These are phyloP conservation scores for Mactromeris polynyma DNA, from an alignment of 2,888 invertebrate species.

Conservation along the genomic window DNA sequence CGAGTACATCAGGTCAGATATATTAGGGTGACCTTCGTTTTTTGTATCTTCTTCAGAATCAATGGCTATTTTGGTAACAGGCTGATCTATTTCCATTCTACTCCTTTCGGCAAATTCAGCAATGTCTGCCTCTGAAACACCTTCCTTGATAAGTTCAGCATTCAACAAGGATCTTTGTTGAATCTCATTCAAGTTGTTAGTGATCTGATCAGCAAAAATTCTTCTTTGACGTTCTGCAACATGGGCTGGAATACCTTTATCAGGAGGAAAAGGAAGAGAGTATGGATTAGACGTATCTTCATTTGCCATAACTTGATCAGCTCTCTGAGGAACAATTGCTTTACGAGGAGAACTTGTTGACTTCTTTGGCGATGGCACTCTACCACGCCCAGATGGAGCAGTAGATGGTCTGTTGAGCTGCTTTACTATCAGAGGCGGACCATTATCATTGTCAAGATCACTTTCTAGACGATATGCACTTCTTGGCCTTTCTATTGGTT, in stretches of 20 bases:
- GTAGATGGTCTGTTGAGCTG: slow-evolving; percentile 72
- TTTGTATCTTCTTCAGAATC: slow-evolving; percentile 31
- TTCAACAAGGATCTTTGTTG: slow-evolving; percentile 65
- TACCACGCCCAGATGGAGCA: slow-evolving; percentile 69
- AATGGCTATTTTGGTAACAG: slow-evolving; percentile 1
- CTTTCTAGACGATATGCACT: slow-evolving; percentile 73
- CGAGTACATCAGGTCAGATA: slow-evolving; percentile 63
- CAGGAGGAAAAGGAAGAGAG: slow-evolving; percentile 77
- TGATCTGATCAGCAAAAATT: slow-evolving; percentile 74
- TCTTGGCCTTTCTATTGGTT: slow-evolving; percentile 59
- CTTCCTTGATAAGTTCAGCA: slow-evolving; percentile 60
- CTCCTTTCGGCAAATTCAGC: slow-evolving; percentile 24
- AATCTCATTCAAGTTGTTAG: slow-evolving; percentile 59
- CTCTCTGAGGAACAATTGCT: slow-evolving; percentile 72
- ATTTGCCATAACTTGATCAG: slow-evolving; percentile 72
- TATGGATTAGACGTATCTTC: slow-evolving; percentile 57
- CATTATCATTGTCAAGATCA: slow-evolving; percentile 55
- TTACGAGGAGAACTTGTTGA: slow-evolving; percentile 78
- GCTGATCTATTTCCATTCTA: background rate
- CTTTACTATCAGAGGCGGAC: slow-evolving; percentile 45
- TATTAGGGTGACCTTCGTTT: slow-evolving; percentile 41
- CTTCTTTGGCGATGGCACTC: slow-evolving; percentile 68
- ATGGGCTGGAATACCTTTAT: slow-evolving; percentile 76
- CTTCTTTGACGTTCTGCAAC: slow-evolving; percentile 76
- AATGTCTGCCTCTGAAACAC: slow-evolving; percentile 48